These are phyloP conservation scores for Lucifuga dentata DNA, from an alignment of 2,113 vertebrate species.

Conservation along the genomic window DNA sequence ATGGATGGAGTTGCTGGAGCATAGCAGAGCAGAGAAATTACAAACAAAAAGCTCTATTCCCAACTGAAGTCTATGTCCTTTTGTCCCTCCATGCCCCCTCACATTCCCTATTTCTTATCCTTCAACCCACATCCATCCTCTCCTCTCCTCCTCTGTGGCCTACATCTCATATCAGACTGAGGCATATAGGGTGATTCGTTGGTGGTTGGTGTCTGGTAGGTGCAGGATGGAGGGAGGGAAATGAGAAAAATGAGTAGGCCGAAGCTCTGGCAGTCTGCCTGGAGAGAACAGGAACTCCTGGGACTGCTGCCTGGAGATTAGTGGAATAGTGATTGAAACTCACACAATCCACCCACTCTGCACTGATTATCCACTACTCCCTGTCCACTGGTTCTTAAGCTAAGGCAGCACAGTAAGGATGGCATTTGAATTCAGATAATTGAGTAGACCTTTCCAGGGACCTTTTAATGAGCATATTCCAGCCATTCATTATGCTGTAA, in stretches of 20 bases:
- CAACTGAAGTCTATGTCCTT: no score
- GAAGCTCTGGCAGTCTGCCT: constrained; percentile 44
- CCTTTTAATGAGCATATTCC: constrained; percentile 11
- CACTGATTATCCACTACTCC: constrained; percentile 18
- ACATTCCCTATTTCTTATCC: constrained; percentile 5
- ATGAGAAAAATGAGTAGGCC: constrained; percentile 52
- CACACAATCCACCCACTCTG: constrained; percentile 54
- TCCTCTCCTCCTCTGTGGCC: constrained; percentile 29
- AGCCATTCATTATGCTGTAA: no score
- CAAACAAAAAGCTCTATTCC: no score
- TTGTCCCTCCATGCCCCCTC: neutral
- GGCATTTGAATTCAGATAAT: constrained; percentile 27
- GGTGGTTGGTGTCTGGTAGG: constrained; percentile 36
- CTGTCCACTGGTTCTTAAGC: constrained; percentile 2
- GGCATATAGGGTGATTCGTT: constrained; percentile 32
- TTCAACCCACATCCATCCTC: neutral
- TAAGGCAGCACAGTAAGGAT: neutral
- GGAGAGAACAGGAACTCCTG: constrained; percentile 55
- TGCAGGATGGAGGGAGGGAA: constrained; percentile 20
- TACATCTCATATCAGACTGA: constrained; percentile 44
- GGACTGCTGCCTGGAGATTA: constrained; percentile 61
- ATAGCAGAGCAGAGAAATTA: no score
- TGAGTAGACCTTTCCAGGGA: neutral
- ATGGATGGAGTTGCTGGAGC: neutral
- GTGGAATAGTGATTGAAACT: constrained; percentile 61